Conservation (phyloP, 2,113 vertebrate species). For the Motacilla alba region DNA sequence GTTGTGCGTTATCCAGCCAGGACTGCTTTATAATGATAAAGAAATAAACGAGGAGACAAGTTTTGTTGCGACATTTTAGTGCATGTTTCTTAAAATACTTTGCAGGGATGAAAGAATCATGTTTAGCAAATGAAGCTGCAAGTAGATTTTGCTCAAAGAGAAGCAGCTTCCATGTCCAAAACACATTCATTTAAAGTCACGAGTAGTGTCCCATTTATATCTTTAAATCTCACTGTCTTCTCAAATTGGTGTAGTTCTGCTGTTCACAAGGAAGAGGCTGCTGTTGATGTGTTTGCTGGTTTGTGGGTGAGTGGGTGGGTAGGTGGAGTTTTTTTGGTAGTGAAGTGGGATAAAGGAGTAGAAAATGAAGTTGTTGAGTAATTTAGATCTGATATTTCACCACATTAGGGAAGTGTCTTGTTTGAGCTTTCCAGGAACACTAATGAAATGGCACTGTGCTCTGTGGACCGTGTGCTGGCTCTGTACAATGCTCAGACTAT, state of each 20-base stretch:
- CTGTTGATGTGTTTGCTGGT: not conserved
- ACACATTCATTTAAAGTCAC: not conserved
- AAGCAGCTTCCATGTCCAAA: not conserved
- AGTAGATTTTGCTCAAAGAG: not conserved
- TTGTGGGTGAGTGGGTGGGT: not conserved
- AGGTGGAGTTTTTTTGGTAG: not conserved
- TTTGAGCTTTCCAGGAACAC: constrained; percentile 1
- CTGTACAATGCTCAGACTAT: not conserved
- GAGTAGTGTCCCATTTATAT: not conserved
- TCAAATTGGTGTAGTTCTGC: not conserved
- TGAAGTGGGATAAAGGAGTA: not conserved
- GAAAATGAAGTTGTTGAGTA: not conserved
- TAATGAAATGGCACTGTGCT: not conserved
- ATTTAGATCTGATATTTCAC: not conserved
- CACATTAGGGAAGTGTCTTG: not conserved
- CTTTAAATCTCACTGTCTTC: not conserved
- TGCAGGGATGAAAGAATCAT: not conserved
- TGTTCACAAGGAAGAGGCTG: not conserved
- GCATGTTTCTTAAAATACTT: not conserved
- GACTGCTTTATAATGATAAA: not conserved
- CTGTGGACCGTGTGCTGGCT: not conserved
- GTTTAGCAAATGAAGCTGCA: not conserved
- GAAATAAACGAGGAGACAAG: not conserved
- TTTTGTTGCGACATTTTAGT: not conserved
- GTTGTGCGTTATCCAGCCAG: not conserved